Evolutionary conservation across 2,113 vertebrate genomes (phyloP), one percentile per base, ranked within the genome.

Genomic region (Phainopepla nitens): DNA sequence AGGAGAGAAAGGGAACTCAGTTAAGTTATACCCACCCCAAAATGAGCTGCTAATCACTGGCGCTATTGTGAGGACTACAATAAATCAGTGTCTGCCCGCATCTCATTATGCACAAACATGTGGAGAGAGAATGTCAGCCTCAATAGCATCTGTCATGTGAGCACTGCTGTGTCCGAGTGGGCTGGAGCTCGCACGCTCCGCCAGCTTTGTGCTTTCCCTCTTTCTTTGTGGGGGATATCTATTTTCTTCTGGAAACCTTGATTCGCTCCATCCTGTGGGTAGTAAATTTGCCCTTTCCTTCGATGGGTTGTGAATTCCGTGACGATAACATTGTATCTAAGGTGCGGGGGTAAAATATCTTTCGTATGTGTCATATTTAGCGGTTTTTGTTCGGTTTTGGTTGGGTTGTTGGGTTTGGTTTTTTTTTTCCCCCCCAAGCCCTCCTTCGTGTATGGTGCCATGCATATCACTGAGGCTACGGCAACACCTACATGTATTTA

Each of bases 61-160:
- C 3, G 1, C 85, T 80, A 72, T 97, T 97, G 85, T 97, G 69
- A 45, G 15, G 27, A 78, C 69, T 80, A 97, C 97, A 97, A 89
- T 96, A 68, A 91, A 89, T 96, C 77, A 90, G 81, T 95, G 94
- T 97, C 94, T 87, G 53, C 73, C 56, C 27, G 56, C 23, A 17
- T 93, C 81, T 93, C 35, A 60, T 89, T 93, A 53, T 50, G 69
- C 79, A 77, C 80, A 87, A 94, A 49, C 42, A 49, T 58, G 54
- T 76, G 35, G 90, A 53, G 25, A 3, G 47, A 87, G 96, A 92
- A 94, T 96, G 94, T 95, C 96, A 87, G 77, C 50, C 90, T 95
- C 95, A 95, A 94, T 94, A 70, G 94, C 39, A 76, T 82, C 87
- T 90, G 58, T 93, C 89, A 85, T 94, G 81, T 82, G 97, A 87